Conservation (phyloP, 2,888 invertebrate genomes). For the Galeruca laticollis region DNA sequence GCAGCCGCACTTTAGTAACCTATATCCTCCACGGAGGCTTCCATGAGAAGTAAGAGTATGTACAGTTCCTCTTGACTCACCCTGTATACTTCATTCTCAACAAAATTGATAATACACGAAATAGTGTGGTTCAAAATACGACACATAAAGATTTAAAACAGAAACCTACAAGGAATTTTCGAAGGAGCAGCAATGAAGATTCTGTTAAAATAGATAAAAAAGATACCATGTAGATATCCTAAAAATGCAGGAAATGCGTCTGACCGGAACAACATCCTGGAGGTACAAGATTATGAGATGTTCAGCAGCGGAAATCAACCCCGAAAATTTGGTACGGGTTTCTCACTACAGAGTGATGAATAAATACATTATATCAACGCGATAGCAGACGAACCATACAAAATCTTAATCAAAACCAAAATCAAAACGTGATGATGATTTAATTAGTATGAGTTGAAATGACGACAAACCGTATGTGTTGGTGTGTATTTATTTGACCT, state of each 20-base stretch:
- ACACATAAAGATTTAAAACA: not conserved
- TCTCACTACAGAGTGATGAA: not conserved
- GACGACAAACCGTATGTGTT: not conserved
- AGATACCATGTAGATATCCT: not conserved
- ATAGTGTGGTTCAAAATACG: too few relatives aligned
- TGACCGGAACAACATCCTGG: constrained; percentile 11
- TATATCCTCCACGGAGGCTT: too few relatives aligned
- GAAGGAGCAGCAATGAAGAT: not conserved
- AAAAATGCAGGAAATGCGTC: constrained; percentile 3
- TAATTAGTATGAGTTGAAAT: not conserved
- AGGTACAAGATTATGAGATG: constrained; percentile 4
- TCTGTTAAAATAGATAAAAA: not conserved
- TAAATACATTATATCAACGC: not conserved
- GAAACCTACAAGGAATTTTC: not conserved
- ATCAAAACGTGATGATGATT: not conserved
- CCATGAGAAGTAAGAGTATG: too few relatives aligned
- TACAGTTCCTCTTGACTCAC: too few relatives aligned
- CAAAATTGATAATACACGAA: too few relatives aligned
- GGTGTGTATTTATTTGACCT: not conserved
- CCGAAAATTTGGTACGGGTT: constrained; percentile 4
- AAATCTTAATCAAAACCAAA: not conserved
- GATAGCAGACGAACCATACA: not conserved
- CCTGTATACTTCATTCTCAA: too few relatives aligned
- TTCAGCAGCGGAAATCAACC: not conserved
- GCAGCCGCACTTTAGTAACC: too few relatives aligned